phyloP scores from a whole-genome alignment of 1,140 invertebrate species.

The Zeugodacus cucurbitae region DNA sequence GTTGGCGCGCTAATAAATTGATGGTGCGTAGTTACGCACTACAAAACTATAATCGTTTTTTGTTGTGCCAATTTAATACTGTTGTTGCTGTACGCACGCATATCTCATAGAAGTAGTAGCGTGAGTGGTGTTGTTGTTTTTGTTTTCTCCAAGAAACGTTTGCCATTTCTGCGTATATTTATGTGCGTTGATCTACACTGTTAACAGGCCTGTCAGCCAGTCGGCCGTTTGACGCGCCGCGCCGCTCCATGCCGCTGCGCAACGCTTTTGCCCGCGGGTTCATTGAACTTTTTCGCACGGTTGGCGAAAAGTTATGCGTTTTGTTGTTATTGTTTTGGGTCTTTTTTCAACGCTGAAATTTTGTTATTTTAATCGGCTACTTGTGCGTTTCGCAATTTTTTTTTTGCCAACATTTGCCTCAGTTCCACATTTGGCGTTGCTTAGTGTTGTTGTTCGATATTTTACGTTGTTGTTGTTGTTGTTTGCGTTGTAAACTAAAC shows the following conservation, averaged over 20 bases:
- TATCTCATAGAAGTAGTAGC: neutral
- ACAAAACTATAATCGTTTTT: neutral
- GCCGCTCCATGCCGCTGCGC: neutral
- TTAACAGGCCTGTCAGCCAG: neutral
- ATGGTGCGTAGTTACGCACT: neutral
- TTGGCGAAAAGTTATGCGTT: neutral
- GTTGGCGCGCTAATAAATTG: neutral
- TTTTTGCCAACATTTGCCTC: neutral
- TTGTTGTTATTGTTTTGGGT: slow-evolving; percentile 23
- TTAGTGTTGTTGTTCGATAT: neutral
- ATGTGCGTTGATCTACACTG: neutral
- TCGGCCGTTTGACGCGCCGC: neutral
- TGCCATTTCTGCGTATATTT: neutral
- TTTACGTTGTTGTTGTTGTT: neutral
- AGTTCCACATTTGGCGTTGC: neutral
- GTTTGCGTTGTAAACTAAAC: neutral
- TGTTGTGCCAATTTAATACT: neutral
- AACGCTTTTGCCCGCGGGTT: neutral
- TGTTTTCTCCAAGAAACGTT: neutral
- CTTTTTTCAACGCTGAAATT: neutral
- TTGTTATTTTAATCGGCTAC: neutral
- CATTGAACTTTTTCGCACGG: slow-evolving; percentile 40
- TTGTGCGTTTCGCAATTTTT: neutral
- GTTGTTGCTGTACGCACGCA: too few relatives aligned
- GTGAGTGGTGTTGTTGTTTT: slow-evolving; percentile 14